A percentile compares a stretch with the other conserved stretches of the same genome.
phyloP scores from a whole-genome alignment of 2,888 invertebrate genomes.

The Alloplasta piceator region DNA sequence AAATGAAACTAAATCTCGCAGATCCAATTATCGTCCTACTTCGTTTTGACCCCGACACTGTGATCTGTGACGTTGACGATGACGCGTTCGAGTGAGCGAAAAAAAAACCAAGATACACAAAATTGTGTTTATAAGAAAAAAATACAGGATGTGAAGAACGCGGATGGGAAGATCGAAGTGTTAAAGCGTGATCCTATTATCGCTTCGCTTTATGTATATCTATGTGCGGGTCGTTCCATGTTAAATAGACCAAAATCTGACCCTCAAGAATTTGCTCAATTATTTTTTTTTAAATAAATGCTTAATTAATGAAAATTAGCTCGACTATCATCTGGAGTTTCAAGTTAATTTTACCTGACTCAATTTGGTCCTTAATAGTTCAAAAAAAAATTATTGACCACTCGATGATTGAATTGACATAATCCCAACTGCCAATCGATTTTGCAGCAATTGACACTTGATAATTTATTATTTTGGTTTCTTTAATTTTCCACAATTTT shows the following conservation, averaged over 20 bases:
- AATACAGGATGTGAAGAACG: neutral
- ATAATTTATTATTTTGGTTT: neutral
- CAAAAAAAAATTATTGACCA: too few species aligned
- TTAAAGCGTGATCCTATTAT: constrained; percentile 41
- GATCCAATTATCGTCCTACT: constrained; percentile 54
- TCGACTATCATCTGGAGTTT: too few species aligned
- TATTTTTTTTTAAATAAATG: too few species aligned
- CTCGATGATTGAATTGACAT: too few species aligned
- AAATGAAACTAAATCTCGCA: constrained; percentile 23
- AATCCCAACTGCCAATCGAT: too few species aligned
- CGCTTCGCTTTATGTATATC: neutral
- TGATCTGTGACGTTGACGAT: constrained; percentile 3
- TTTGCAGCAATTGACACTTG: neutral
- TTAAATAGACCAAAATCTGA: too few species aligned
- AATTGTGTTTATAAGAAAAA: neutral
- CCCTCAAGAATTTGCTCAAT: too few species aligned
- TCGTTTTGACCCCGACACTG: constrained; percentile 57
- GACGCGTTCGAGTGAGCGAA: neutral
- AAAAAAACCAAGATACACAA: neutral
- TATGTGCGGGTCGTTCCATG: neutral
- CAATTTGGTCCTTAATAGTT: too few species aligned
- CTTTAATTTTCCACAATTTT: neutral
- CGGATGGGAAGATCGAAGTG: neutral
- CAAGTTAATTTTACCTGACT: too few species aligned
- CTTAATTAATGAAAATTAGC: too few species aligned